Percentiles rank a stretch among this genome's conserved stretches.
These are phyloP conservation scores for Phylloscopus collybita DNA, from an alignment of 2,797 vertebrate genomes.

Conservation along the genomic window DNA sequence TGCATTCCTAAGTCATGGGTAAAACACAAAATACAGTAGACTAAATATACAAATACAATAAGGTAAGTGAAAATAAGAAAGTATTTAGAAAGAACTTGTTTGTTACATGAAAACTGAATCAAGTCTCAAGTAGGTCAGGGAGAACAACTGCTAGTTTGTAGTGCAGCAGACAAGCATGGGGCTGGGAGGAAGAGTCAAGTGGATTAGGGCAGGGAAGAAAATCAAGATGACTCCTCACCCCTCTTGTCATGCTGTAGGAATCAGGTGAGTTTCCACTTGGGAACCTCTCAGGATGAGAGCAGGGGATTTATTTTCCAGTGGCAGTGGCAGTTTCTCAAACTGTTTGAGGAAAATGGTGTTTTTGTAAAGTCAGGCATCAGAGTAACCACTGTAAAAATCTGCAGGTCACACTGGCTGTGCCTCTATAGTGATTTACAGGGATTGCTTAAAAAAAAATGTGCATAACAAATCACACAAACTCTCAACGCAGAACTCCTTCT, in stretches of 20 bases:
- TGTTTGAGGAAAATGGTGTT: not conserved
- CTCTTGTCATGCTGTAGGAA: not conserved
- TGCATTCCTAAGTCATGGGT: not conserved
- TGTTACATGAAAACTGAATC: not conserved
- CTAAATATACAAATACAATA: not conserved
- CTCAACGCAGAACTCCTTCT: not conserved
- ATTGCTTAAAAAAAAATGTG: not conserved
- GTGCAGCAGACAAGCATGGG: not conserved
- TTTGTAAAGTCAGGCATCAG: not conserved
- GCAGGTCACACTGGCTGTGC: not conserved
- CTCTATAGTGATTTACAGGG: not conserved
- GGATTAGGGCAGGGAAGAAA: not conserved
- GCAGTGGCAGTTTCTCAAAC: not conserved
- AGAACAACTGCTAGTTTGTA: not conserved
- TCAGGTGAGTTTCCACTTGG: not conserved
- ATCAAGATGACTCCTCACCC: not conserved
- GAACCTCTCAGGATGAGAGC: not conserved
- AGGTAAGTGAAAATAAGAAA: not conserved
- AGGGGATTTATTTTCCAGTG: not conserved
- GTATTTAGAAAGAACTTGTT: not conserved
- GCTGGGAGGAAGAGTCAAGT: not conserved
- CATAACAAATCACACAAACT: not conserved
- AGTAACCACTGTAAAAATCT: not conserved
- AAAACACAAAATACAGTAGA: not conserved
- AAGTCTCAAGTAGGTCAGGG: not conserved